These are phyloP conservation scores for Paramormyrops hopkinsi DNA, from an alignment of 2,797 vertebrate genomes.

Conservation along the genomic window DNA sequence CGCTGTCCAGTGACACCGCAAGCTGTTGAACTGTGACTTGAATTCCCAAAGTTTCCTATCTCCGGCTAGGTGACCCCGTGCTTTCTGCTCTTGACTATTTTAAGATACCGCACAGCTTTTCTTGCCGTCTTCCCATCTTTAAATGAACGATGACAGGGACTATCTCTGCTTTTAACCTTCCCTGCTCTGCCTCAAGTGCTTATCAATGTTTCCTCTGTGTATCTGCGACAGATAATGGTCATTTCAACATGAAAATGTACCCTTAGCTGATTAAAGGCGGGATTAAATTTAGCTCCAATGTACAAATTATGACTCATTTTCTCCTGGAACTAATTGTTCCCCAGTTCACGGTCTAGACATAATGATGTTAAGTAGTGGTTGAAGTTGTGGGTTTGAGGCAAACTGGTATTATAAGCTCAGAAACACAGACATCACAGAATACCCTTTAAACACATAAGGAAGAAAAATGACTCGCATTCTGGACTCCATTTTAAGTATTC, in stretches of 20 bases:
- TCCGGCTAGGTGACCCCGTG: constrained; percentile 29
- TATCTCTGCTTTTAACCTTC: constrained; percentile 69
- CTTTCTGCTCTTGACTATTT: constrained; percentile 67
- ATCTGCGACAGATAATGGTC: constrained; percentile 53
- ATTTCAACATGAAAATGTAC: constrained; percentile 46
- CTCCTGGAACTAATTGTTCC: not conserved
- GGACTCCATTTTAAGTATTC: not conserved
- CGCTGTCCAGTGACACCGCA: constrained; percentile 49
- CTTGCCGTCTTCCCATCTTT: constrained; percentile 28
- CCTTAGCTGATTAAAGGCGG: constrained; percentile 29
- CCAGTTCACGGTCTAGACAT: constrained; percentile 10
- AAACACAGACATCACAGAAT: constrained; percentile 3
- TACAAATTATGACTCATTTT: constrained; percentile 5
- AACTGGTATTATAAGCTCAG: not conserved
- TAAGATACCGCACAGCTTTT: constrained; percentile 53
- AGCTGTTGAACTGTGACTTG: constrained; percentile 61
- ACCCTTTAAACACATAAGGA: not conserved
- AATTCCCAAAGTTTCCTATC: constrained; percentile 53
- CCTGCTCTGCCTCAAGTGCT: constrained; percentile 51
- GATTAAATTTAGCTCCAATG: constrained; percentile 4
- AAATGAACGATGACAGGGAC: constrained; percentile 54
- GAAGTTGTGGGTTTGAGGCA: not conserved
- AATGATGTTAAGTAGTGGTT: constrained; percentile 15
- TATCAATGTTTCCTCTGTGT: constrained; percentile 59
- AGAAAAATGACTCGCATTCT: not conserved